phyloP scores from a whole-genome alignment of 2,113 vertebrate species.

The Eulemur rufifrons region DNA sequence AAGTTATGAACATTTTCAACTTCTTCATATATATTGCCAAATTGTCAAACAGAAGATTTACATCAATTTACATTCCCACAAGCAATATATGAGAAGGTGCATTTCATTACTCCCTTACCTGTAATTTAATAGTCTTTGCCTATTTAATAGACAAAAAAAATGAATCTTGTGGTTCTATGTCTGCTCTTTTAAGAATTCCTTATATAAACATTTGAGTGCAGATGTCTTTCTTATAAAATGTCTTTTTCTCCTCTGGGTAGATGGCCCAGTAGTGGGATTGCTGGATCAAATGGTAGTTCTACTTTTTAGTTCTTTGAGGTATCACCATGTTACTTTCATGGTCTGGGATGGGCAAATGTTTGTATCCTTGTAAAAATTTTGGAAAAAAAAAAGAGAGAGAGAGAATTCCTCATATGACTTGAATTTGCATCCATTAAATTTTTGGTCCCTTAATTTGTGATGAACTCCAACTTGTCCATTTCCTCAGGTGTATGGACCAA shows the following conservation, averaged over 20 bases:
- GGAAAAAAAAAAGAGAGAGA: not conserved
- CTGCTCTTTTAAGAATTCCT: not conserved
- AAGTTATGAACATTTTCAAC: not conserved
- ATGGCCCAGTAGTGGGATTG: too few relatives aligned
- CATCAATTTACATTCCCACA: not conserved
- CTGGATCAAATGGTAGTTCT: too few relatives aligned
- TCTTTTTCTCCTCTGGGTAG: too few relatives aligned
- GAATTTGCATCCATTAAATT: not conserved
- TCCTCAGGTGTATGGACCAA: not conserved
- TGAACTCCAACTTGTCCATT: not conserved
- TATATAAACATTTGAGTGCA: not conserved
- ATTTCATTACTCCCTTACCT: not conserved
- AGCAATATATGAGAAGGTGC: not conserved
- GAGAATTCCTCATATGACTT: not conserved
- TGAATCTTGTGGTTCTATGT: not conserved
- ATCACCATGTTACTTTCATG: too few relatives aligned
- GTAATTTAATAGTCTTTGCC: not conserved
- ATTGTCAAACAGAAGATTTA: not conserved
- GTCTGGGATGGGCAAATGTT: too few relatives aligned
- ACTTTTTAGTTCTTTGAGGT: too few relatives aligned
- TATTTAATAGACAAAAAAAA: not conserved
- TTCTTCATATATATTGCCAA: slow-evolving; percentile 3
- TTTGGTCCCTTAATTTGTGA: not conserved
- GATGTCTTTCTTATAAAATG: too few relatives aligned
- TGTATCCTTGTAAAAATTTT: too few relatives aligned